Conservation (phyloP, 2,113 vertebrate genomes). For the Promerops cafer region DNA sequence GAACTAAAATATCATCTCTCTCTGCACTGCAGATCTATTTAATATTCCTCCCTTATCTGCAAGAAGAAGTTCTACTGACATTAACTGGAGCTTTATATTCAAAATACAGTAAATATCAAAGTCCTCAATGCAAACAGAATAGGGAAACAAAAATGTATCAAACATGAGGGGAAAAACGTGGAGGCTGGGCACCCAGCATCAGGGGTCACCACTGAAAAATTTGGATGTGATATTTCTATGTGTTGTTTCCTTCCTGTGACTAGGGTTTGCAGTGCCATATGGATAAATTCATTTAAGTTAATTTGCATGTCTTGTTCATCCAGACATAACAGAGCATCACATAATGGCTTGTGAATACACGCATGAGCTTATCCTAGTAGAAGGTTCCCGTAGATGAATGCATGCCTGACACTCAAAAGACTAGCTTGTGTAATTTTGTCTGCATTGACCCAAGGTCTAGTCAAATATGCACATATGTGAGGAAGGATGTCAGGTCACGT, state of each 20-base stretch:
- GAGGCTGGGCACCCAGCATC: not conserved
- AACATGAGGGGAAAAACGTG: not conserved
- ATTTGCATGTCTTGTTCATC: not conserved
- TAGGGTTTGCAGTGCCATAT: not conserved
- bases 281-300: not conserved
- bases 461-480: not conserved
- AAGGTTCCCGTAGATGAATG: not conserved
- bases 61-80: conserved; percentile 16
- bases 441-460: not conserved
- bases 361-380: not conserved
- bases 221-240: not conserved
- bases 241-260: not conserved
- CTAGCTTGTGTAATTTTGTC: not conserved
- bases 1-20: conserved; percentile 36
- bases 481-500: not conserved
- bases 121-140: not conserved
- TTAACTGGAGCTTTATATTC: not conserved
- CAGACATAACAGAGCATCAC: not conserved
- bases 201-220: not conserved
- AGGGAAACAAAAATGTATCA: not conserved
- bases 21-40: conserved; percentile 54
- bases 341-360: not conserved
- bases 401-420: not conserved
- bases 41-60: conserved; percentile 48
- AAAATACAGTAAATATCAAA: not conserved